These are phyloP conservation scores for Phyllostomus hastatus DNA, from an alignment of 2,113 vertebrate species.

Conservation along the genomic window DNA sequence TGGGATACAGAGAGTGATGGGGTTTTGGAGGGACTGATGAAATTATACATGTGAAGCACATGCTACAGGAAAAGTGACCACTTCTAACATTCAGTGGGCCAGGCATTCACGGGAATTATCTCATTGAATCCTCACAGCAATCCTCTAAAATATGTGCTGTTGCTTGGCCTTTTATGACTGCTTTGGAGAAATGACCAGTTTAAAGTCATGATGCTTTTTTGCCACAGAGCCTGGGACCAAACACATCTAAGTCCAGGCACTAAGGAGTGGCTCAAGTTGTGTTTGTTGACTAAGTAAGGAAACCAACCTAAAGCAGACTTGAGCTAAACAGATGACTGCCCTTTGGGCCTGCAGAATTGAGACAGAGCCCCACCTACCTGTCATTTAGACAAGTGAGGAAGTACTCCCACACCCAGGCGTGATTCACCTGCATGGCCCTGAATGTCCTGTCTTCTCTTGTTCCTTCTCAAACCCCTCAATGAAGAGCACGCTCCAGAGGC, in stretches of 20 bases:
- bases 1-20: background rate
- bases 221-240: background rate
- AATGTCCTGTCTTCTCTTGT: background rate
- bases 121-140: background rate
- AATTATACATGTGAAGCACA: background rate
- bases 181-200: background rate
- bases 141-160: background rate
- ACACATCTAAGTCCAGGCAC: background rate
- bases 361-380: background rate
- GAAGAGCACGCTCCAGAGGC: background rate
- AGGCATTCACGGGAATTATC: background rate
- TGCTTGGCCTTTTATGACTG: background rate
- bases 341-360: background rate
- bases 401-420: background rate
- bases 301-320: background rate
- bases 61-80: background rate
- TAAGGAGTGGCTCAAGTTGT: background rate
- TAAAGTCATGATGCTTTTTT: background rate
- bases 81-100: background rate
- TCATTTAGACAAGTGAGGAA: background rate
- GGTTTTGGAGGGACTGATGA: accelerated
- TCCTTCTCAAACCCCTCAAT: background rate
- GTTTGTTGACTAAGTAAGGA: background rate
- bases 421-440: background rate
- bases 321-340: background rate